Evolutionary conservation across 2,797 vertebrate genomes (phyloP), one percentile per base, ranked within the genome.

Genomic region (Menidia menidia): DNA sequence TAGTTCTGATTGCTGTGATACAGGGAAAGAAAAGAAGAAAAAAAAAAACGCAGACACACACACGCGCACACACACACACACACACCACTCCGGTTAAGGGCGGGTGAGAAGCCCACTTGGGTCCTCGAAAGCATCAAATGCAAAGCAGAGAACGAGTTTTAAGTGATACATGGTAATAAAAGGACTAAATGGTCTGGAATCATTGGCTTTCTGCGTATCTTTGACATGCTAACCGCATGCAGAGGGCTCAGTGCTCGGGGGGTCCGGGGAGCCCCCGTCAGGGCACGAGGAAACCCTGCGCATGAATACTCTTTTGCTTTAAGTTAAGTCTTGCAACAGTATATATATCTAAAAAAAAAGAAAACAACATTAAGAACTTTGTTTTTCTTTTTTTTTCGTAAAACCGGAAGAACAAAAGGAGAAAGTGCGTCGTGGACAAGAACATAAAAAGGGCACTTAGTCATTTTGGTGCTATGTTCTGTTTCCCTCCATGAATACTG

Each of bases 371-470:
- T 78, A 82, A 78, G 73, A 83, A 79, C 32, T 66, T 63, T 39
- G 10, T 39, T 7, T 58, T 78, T 68, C 51, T 64, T 66, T 68
- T 47, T 48, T 39, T 73, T 73, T 75, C 48, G 35, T 52, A 30
- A 71, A 69, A 82, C 78, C 68, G 81, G 65, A 76, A 80, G 48
- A 59, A 78, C 90, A 42, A 92, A 90, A 69, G 75, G 39, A 62
- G 82, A 92, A 93, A 93, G 92, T 93, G 92, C 92, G 92, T 91
- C 78, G 84, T 83, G 68, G 75, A 85, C 75, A 84, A 82, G 80
- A 90, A 92, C 78, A 79, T 86, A 87, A 90, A 25, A 89, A 93
- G 92, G 89, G 85, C 92, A 92, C 91, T 92, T 93, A 81, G 83
- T 89, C 78, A 87, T 89, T 82, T 89, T 88, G 87, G 89, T 88